These are phyloP conservation scores for Melanargia galathea DNA, from an alignment of 2,888 invertebrate genomes.

Conservation along the genomic window DNA sequence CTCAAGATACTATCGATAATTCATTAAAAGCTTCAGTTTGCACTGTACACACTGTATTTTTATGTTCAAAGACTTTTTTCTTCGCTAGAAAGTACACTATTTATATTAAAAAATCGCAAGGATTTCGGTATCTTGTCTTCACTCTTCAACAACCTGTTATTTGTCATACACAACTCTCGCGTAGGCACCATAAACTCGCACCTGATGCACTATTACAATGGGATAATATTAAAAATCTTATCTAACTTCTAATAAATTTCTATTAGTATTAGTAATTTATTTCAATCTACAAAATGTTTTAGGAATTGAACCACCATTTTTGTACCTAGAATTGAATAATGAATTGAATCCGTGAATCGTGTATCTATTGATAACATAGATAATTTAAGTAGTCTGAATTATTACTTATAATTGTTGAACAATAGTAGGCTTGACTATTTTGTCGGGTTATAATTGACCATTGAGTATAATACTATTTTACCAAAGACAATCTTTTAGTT, in stretches of 20 bases:
- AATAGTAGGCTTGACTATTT: slow-evolving; percentile 44
- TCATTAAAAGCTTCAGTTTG: slow-evolving; percentile 38
- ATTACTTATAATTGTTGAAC: slow-evolving; percentile 7
- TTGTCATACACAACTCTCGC: slow-evolving; percentile 73
- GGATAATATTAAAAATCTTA: slow-evolving; percentile 53
- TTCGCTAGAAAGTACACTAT: slow-evolving; percentile 60
- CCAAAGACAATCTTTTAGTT: background rate
- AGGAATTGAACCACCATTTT: slow-evolving; percentile 65
- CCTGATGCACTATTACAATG: slow-evolving; percentile 52
- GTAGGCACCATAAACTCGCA: slow-evolving; percentile 67
- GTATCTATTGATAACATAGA: slow-evolving; percentile 48
- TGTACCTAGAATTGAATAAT: slow-evolving; percentile 66
- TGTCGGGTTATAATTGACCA: slow-evolving; percentile 45
- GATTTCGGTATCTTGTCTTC: slow-evolving; percentile 72
- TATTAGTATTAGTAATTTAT: slow-evolving; percentile 49
- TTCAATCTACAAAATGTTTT: slow-evolving; percentile 63
- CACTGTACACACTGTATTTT: slow-evolving; percentile 20
- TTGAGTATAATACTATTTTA: slow-evolving; percentile 23
- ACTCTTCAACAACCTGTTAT: slow-evolving; percentile 80
- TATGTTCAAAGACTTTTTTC: slow-evolving; percentile 44
- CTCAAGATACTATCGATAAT: slow-evolving; percentile 31
- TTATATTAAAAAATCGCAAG: slow-evolving; percentile 63
- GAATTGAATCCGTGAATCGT: no score
- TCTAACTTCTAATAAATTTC: slow-evolving; percentile 48
- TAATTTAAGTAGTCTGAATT: slow-evolving; percentile 32